Conservation (phyloP, 2,797 vertebrate genomes). For the Leucoraja ocellata region DNA sequence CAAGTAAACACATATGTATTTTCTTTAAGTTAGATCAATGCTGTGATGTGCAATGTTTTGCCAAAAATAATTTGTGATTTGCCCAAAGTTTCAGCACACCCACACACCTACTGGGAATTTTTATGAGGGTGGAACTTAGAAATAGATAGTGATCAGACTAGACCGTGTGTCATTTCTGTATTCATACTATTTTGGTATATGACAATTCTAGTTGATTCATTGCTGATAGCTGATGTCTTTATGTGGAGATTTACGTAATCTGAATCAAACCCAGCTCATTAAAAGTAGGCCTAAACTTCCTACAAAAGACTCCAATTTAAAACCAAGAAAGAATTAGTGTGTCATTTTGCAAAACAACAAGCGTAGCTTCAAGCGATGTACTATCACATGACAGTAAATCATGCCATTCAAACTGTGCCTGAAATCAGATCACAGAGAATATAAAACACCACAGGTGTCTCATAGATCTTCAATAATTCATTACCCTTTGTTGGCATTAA, state of each 20-base stretch:
- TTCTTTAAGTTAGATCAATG: background rate
- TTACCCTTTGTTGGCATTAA: background rate
- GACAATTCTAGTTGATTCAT: background rate
- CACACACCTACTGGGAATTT: background rate
- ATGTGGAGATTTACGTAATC: background rate
- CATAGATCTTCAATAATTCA: background rate
- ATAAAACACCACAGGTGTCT: background rate
- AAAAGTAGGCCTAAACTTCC: background rate
- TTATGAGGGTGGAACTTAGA: background rate
- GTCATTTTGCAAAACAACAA: background rate
- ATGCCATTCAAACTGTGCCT: background rate
- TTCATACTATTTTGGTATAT: background rate
- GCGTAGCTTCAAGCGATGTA: background rate
- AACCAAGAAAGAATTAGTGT: background rate
- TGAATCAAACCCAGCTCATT: background rate
- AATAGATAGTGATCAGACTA: background rate
- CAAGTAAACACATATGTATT: background rate
- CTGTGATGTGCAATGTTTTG: background rate
- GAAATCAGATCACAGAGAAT: background rate
- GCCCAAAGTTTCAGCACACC: background rate
- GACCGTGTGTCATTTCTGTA: background rate
- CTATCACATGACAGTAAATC: no score
- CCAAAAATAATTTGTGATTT: background rate
- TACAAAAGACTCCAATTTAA: background rate
- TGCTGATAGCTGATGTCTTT: background rate